Base-by-base conservation (phyloP, 2,113 vertebrate species). In the Girardinichthys multiradiatus region DNA sequence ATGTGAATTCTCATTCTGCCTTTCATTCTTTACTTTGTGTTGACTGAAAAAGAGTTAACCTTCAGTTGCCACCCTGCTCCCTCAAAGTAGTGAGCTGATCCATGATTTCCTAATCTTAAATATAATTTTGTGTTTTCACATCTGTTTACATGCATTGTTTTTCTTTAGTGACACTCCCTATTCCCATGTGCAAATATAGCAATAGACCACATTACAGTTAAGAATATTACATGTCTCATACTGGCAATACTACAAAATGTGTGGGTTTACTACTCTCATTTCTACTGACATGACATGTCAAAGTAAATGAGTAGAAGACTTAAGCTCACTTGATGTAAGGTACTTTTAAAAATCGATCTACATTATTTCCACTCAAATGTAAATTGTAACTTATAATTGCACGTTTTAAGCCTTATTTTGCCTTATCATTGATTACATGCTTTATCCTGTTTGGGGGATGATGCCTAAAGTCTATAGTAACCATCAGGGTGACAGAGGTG, bases 211-310 rank as follows among this genome's bases (percentile, higher is more conserved):
- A 86, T 70, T 77, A 81, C 31, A 66, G 54, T 33, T 70, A 19
- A 79, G 86, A 81, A 86, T 86, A 73, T 70, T 42, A 72, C 57
- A 70, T 81, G 81, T 62, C 54, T 88, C 79, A 81, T 85, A 72
- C 51, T 73, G 58, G 80, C 61, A 79, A 68, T 82, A 78, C 76
- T 66, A 60, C n/a, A 57, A 1, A 64, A 45, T 30, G 29, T 80
- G 76, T 68, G 73, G 73, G 67, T 74, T 75, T 48, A 73, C 70
- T 67, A 74, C 28, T 86, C 70, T 83, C 68, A 64, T 74, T 72
- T 82, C 70, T 27, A 57, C 27, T 73, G 19, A 69, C 58, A 33
- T 26, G 21, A 72, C 54, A 61, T 30, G 39, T 15, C 57, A 5
- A 76, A 42, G 45, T 37, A 0, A 68, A 30, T 30, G 28, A 67